These are phyloP conservation scores for Archocentrus centrarchus DNA, from an alignment of 2,113 vertebrate genomes.

Conservation along the genomic window DNA sequence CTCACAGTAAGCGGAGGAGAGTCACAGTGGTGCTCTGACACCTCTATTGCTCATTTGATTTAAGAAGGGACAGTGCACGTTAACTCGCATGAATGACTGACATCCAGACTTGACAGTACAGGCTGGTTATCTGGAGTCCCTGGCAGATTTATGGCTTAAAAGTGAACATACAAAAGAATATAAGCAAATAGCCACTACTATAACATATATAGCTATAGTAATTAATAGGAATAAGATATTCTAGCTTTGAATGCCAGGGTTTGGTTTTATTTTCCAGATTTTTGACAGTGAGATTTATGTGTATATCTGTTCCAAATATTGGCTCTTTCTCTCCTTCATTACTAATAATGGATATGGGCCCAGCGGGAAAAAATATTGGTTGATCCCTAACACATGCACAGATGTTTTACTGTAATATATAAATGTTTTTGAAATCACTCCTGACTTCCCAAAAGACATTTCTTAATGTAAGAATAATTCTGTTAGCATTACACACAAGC, in stretches of 20 bases:
- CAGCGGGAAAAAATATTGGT: too few relatives aligned
- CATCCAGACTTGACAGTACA: not conserved
- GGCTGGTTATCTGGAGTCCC: not conserved
- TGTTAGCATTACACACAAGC: not conserved
- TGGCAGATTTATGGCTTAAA: not conserved
- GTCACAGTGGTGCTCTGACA: not conserved
- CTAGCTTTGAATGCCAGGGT: not conserved
- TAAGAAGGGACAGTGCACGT: constrained; percentile 1
- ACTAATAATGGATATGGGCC: too few relatives aligned
- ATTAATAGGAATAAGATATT: not conserved
- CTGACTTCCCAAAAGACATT: not conserved
- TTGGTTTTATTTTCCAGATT: not conserved
- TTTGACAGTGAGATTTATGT: not conserved
- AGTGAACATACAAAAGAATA: not conserved
- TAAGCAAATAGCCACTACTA: not conserved
- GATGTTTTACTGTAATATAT: not conserved
- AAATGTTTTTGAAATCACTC: not conserved
- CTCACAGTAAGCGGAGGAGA: not conserved
- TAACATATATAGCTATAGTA: not conserved
- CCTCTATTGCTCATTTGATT: not conserved
- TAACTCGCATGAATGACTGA: not conserved
- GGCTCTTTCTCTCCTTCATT: too few relatives aligned
- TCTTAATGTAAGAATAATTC: not conserved
- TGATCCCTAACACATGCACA: not conserved
- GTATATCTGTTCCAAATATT: not conserved